Base-by-base conservation (phyloP, 2,888 invertebrate species). In the Acrobasis consociella region DNA sequence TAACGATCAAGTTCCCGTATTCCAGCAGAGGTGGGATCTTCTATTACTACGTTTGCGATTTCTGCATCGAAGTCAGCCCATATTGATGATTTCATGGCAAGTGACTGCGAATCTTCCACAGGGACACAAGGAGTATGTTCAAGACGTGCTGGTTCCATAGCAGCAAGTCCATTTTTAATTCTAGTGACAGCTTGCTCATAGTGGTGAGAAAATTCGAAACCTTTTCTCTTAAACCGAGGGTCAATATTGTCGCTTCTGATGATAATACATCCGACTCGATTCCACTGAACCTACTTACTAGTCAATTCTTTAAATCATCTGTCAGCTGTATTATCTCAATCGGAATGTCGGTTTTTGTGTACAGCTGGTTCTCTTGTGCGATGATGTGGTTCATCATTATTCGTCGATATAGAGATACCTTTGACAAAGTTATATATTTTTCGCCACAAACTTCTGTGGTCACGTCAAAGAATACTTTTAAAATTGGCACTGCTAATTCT, bases 41-140 rank as follows among this genome's bases (percentile, higher is more conserved):
- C 42, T 16, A 46, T 46, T 10, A 17, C 17, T 16, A 58, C 11
- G n/a, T n/a, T n/a, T 13, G 58, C 42, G 9, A 58, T 46, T 39
- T 58, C 58, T 1, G 39, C 39, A 39, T 58, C 42, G 16, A 58
- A 58, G 9, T 42, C 37, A 46, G 37, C 58, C 58, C 58, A 58
- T 37, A 58, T 58, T 39, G 58, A 58, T 2, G 42, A 16, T n/a
- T 49, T 49, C 7, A 11, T n/a, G n/a, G 49, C 11, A n/a, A 11
- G 49, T 49, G 49, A 1, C 2, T 49, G 8, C 15, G 3, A 16
- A 16, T 49, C 49, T 49, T 49, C 49, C 15, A 16, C 16, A 49
- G 16, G n/a, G 49, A 7, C 49, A 16, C 49, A 49, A 49, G n/a
- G n/a, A 15, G 11, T 15, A 3, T 49, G 49, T 16, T 49, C n/a